Percentiles rank a stretch among this genome's conserved stretches.
Evolutionary conservation across 1,140 invertebrate genomes (phyloP).

Genomic region (Gryon sp.): DNA sequence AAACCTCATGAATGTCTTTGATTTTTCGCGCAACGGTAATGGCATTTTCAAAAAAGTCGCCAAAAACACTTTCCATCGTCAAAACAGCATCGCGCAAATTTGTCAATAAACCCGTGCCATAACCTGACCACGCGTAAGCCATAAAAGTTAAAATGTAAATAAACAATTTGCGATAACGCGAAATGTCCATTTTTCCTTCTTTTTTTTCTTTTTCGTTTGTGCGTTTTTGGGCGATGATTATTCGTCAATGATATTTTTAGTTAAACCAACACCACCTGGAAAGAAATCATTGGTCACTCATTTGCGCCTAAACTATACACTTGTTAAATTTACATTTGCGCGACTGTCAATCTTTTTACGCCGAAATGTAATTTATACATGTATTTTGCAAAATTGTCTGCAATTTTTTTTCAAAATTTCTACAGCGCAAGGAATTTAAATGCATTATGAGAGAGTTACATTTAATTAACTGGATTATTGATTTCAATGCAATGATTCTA

Average conservation of each 20-base stretch:
- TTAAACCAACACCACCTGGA: slow-evolving; percentile 36
- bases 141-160: slow-evolving; percentile 87
- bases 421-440: too few species aligned
- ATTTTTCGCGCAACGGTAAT: slow-evolving; percentile 88
- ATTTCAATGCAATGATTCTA: too few species aligned
- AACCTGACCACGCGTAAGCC: slow-evolving; percentile 88
- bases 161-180: slow-evolving; percentile 84
- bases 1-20: slow-evolving; percentile 87
- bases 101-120: slow-evolving; percentile 85
- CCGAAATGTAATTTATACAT: too few species aligned
- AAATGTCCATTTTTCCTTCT: slow-evolving; percentile 76
- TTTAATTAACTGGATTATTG: too few species aligned
- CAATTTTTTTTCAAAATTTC: too few species aligned
- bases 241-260: slow-evolving; percentile 55
- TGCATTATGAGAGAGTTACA: too few species aligned
- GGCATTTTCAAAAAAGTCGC: slow-evolving; percentile 86
- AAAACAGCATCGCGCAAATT: slow-evolving; percentile 89
- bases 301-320: neutral
- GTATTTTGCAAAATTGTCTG: too few species aligned
- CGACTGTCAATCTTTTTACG: too few species aligned
- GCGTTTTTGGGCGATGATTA: neutral
- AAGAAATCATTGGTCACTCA: slow-evolving; percentile 45
- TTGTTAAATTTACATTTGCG: too few species aligned
- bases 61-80: slow-evolving; percentile 87
- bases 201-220: too few species aligned